Evolutionary conservation across 2,888 invertebrate species (phyloP).

Genomic region (Cosmia trapezina): DNA sequence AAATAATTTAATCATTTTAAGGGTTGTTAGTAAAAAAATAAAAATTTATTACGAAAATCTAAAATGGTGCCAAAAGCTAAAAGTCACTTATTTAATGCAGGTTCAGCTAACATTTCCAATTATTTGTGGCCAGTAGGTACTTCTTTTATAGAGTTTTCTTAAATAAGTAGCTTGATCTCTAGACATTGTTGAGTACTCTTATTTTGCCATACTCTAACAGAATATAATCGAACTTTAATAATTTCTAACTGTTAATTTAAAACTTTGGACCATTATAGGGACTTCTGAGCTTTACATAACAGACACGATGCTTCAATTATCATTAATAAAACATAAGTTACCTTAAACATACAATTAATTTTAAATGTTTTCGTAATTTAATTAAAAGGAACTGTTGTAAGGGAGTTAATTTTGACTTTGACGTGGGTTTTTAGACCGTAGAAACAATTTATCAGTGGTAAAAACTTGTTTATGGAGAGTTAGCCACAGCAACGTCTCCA

Average conservation of each 20-base stretch:
- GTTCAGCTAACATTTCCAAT: neutral
- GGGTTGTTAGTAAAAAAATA: neutral
- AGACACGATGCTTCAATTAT: slow-evolving; percentile 14
- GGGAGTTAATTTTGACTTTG: slow-evolving; percentile 64
- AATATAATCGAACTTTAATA: slow-evolving; percentile 27
- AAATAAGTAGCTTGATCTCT: too few relatives aligned
- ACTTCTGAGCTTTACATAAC: slow-evolving; percentile 14
- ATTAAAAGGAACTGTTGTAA: slow-evolving; percentile 63
- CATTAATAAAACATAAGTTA: slow-evolving; percentile 25
- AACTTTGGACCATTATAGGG: slow-evolving; percentile 14
- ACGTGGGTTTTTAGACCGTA: slow-evolving; percentile 58
- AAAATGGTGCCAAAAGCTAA: too few relatives aligned
- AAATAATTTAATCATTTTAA: neutral
- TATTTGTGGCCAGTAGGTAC: neutral
- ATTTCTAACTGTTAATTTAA: slow-evolving; percentile 41
- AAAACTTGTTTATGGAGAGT: slow-evolving; percentile 63
- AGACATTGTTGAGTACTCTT: neutral
- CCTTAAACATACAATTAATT: slow-evolving; percentile 37
- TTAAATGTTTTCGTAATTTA: slow-evolving; percentile 53
- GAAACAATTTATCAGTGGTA: slow-evolving; percentile 67
- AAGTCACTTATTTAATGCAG: neutral
- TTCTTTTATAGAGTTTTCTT: neutral
- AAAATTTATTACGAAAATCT: too few relatives aligned
- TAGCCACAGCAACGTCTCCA: slow-evolving; percentile 44
- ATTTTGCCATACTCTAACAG: slow-evolving; percentile 15